Evolutionary conservation across 2,797 vertebrate genomes (phyloP).

Genomic region (Rhinichthys osculus): DNA sequence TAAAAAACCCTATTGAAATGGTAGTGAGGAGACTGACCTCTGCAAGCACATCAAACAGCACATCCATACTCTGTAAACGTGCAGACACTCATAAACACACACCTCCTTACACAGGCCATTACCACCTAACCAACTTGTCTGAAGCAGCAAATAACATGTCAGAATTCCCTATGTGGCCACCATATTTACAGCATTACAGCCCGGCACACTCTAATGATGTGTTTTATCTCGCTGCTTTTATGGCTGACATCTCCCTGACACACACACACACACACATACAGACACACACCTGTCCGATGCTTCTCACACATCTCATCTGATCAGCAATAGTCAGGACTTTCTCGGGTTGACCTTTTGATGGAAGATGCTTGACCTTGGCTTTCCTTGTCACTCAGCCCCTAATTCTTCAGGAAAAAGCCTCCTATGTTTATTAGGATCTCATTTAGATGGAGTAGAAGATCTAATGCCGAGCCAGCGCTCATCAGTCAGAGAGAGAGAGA

Average conservation of each 20-base stretch:
- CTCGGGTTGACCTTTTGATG: conserved; percentile 36
- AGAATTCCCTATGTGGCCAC: conserved; percentile 50
- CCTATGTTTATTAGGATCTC: conserved; percentile 37
- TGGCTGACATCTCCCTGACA: conserved; percentile 23
- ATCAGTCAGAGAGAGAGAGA: conserved; percentile 25
- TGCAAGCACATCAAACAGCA: conserved; percentile 36
- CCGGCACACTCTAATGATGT: conserved; percentile 48
- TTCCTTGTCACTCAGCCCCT: conserved; percentile 32
- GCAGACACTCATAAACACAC: conserved; percentile 38
- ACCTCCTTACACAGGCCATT: conserved; percentile 39
- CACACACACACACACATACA: not conserved
- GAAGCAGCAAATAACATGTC: conserved; percentile 48
- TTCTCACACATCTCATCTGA: conserved; percentile 18
- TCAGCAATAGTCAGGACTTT: conserved; percentile 14
- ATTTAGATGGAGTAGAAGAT: conserved; percentile 23
- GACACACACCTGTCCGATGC: not conserved
- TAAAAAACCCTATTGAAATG: conserved; percentile 27
- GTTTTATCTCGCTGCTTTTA: conserved; percentile 49
- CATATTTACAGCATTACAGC: conserved; percentile 51
- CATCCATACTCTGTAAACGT: conserved; percentile 23
- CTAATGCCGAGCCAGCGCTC: not conserved
- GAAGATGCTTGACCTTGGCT: conserved; percentile 38
- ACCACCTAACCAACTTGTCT: conserved; percentile 48
- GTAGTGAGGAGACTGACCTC: conserved; percentile 45
- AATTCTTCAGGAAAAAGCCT: conserved; percentile 42